These are phyloP conservation scores for Vulpes ferrilata DNA, from an alignment of 2,113 vertebrate genomes.

Conservation along the genomic window DNA sequence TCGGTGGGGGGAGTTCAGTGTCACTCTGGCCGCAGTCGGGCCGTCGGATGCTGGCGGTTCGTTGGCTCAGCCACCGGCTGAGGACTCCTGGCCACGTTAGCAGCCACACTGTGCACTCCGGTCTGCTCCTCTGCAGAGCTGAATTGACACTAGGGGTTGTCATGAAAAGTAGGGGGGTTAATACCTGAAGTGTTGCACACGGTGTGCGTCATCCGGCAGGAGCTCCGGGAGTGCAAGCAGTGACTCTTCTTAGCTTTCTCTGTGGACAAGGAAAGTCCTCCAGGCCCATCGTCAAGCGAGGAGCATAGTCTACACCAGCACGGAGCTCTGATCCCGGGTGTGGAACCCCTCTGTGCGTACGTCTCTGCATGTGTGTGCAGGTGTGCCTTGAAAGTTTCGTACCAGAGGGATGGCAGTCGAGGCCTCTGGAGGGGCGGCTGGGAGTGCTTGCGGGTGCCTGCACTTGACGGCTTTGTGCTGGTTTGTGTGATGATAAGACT, in stretches of 20 bases:
- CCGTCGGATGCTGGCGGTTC: background rate
- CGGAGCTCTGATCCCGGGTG: background rate
- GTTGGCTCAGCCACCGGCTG: background rate
- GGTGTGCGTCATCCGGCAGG: background rate
- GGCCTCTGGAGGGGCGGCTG: background rate
- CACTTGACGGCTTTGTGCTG: background rate
- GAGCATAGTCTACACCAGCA: background rate
- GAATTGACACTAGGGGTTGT: background rate
- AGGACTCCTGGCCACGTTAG: background rate
- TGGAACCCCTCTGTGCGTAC: fast-evolving
- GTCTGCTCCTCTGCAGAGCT: background rate
- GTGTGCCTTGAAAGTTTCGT: no score
- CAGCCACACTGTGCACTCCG: no score
- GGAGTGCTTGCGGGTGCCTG: background rate
- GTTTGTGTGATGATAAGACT: background rate
- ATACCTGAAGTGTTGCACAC: background rate
- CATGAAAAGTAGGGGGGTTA: background rate
- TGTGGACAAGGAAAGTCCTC: background rate
- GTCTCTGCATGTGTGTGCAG: background rate
- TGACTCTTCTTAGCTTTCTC: no score
- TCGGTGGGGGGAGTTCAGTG: background rate
- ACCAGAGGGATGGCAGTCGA: background rate
- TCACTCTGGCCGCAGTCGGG: no score
- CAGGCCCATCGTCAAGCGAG: background rate
- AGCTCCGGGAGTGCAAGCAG: background rate